Percentiles rank a stretch among this genome's conserved stretches.
Evolutionary conservation across 2,888 invertebrate genomes (phyloP).

Genomic region (Cistogaster globosa): DNA sequence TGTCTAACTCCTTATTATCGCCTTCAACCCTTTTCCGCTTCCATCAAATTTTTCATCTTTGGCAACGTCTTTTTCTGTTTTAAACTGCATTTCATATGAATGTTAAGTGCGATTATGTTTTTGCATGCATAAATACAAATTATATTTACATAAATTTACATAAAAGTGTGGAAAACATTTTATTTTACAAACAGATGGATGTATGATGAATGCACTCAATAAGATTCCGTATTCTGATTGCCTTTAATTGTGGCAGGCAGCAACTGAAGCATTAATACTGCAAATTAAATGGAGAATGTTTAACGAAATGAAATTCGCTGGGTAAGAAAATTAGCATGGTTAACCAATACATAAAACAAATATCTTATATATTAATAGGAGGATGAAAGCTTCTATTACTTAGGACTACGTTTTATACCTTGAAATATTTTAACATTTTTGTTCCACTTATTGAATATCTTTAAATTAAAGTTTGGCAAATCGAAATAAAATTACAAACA

Average conservation of each 20-base stretch:
- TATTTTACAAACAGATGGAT: conserved; percentile 20
- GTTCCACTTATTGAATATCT: no score
- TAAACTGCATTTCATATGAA: conserved; percentile 45
- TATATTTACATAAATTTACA: not conserved
- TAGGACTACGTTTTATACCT: no score
- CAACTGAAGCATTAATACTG: conserved; percentile 6
- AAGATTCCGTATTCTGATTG: conserved; percentile 10
- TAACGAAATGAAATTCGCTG: conserved; percentile 45
- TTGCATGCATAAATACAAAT: conserved; percentile 6
- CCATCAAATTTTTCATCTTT: conserved; percentile 18
- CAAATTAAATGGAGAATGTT: conserved; percentile 27
- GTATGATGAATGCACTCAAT: conserved; percentile 39
- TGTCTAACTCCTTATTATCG: not conserved
- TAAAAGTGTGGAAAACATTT: conserved; percentile 17
- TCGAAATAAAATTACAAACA: no score
- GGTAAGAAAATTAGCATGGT: conserved; percentile 63
- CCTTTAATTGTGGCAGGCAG: conserved; percentile 18
- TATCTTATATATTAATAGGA: no score
- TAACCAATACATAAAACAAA: not conserved
- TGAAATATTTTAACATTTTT: no score
- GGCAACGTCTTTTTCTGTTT: conserved; percentile 38
- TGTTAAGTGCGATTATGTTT: conserved; percentile 31
- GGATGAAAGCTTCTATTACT: no score
- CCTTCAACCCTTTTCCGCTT: not conserved
- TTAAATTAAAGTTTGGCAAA: no score